Evolutionary conservation across 1,140 invertebrate genomes (phyloP), one percentile per base, ranked within the genome.

Genomic region (Dendroctonus ponderosae): DNA sequence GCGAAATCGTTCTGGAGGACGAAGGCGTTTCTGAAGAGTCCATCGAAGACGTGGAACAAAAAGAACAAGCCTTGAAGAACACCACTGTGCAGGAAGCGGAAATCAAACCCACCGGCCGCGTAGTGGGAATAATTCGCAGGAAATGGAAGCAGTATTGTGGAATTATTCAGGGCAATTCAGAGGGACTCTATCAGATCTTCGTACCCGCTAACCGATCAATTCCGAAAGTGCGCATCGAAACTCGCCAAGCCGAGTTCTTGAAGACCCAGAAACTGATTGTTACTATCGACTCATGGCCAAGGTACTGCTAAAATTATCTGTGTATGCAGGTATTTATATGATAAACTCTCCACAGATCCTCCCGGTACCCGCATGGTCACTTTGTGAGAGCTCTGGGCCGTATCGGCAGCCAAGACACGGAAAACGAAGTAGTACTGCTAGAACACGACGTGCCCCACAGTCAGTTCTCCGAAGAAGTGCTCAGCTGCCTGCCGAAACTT

Each of bases 101-200:
- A 70, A 82, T 80, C 59, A 86, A 83, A 75, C 93, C 92, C 14
- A 97, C 92, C 6, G 97, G 92, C 0, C 85, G 85, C 76, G 87
- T 99, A 66, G 95, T 99, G 52, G 96, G 94, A 12, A 97, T 99
- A 68, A 93, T 99, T 51, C 87, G 91, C 67, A 84, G 97, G 69
- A 99, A 98, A 77, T 99, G 96, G 96, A 82, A 95, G 40, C 93
- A 95, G 71, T 97, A 96, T 79, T 99, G 97, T 83, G 97, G 97
- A 39, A 96, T 98, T 72, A 80, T 99, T 53, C 87, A 87, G 15
- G 92, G 88, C 78, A 82, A 86, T 8, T 80, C 94, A 11, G 88
- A 90, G 82, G 81, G 85, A 0, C 81, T 84, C 0, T 84, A 87
- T 51, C 93, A 96, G 77, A 79, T 97, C 3, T 97, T 98, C 81